Conservation (phyloP, 2,797 vertebrate species). For the Typhlichthys subterraneus region DNA sequence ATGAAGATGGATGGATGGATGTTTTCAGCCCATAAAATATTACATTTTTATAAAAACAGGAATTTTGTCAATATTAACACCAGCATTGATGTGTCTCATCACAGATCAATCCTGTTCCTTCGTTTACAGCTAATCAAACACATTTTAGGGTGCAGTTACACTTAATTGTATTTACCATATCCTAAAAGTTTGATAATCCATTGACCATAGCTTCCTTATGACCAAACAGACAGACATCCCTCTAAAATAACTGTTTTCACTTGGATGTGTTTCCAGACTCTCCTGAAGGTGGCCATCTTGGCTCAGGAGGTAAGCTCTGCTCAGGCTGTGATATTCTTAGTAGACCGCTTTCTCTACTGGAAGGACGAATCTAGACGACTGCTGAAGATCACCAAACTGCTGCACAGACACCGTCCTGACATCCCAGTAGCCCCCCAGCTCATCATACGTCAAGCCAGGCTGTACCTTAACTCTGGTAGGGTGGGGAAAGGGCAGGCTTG, state of each 20-base stretch:
- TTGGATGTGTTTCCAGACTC: constrained; percentile 65
- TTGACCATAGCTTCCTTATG: no score
- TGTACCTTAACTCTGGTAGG: constrained; percentile 86
- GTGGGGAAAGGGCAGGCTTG: background rate
- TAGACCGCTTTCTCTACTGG: constrained; percentile 92
- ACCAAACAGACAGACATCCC: background rate
- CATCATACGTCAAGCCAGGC: constrained; percentile 89
- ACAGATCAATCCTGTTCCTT: no score
- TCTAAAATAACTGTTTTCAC: background rate
- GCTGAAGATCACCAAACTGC: constrained; percentile 80
- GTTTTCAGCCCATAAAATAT: no score
- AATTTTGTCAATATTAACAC: no score
- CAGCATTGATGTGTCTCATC: no score
- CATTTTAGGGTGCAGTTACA: no score
- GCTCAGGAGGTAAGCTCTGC: constrained; percentile 73
- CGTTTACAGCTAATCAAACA: no score
- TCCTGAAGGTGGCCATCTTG: constrained; percentile 81
- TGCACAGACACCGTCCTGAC: constrained; percentile 79
- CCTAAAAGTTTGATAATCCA: no score
- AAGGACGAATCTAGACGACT: constrained; percentile 83
- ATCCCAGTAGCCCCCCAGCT: constrained; percentile 88
- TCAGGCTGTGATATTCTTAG: constrained; percentile 82
- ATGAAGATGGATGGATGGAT: no score
- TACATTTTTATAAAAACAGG: no score
- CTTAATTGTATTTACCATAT: no score